Evolutionary conservation across 1,140 invertebrate species (phyloP).

Genomic region (Spodoptera frugiperda): DNA sequence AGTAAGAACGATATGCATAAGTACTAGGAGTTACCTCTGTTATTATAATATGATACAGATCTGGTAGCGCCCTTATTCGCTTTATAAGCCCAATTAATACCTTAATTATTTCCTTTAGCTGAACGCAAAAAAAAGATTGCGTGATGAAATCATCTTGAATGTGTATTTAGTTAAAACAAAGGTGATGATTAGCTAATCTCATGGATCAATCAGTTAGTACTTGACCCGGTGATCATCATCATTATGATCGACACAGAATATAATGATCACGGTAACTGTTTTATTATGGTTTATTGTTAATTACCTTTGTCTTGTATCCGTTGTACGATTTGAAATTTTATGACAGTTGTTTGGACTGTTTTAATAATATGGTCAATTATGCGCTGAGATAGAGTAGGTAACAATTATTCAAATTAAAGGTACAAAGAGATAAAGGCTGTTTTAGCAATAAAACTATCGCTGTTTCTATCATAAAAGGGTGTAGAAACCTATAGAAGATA

Average conservation of each 20-base stretch:
- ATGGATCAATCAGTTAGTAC: constrained; percentile 17
- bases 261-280: not conserved
- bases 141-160: constrained; percentile 32
- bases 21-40: not conserved
- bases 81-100: constrained; percentile 7
- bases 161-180: constrained; percentile 10
- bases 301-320: not conserved
- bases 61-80: constrained; percentile 2
- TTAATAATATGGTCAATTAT: no score
- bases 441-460: no score
- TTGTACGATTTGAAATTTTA: no score
- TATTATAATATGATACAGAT: not conserved
- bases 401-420: no score
- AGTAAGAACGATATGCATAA: not conserved
- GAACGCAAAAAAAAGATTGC: constrained; percentile 1
- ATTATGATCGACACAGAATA: not conserved
- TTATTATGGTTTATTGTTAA: not conserved
- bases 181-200: constrained; percentile 24
- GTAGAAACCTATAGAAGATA: no score
- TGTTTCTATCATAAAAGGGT: no score
- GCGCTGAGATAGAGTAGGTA: no score
- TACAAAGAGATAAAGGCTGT: no score
- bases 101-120: constrained; percentile 26
- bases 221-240: not conserved
- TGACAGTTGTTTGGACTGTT: no score